Evolutionary conservation across 2,113 vertebrate genomes (phyloP).

Genomic region (Candoia aspera): DNA sequence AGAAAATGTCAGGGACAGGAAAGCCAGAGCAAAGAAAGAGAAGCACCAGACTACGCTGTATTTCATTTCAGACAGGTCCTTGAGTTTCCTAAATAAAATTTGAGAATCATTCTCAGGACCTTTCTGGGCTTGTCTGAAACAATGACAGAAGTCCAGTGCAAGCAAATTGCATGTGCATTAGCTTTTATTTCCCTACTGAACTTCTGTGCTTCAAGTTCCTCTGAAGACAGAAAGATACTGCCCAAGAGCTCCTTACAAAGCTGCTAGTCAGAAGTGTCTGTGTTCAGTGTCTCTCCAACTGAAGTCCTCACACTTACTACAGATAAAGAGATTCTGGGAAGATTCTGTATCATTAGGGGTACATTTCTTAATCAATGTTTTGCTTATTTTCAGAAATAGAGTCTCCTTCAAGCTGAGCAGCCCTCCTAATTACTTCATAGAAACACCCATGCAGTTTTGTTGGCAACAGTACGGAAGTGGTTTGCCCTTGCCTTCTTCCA

Average conservation of each 20-base stretch:
- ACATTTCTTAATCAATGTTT: neutral
- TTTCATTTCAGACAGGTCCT: slow-evolving; percentile 28
- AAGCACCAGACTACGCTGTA: slow-evolving; percentile 22
- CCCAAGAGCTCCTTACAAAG: neutral
- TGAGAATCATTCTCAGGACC: slow-evolving; percentile 12
- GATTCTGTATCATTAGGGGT: neutral
- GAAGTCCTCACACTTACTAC: neutral
- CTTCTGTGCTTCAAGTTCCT: neutral
- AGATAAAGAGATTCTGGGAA: neutral
- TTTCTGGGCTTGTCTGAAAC: slow-evolving; percentile 19
- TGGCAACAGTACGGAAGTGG: neutral
- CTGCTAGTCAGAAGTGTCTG: neutral
- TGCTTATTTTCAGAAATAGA: neutral
- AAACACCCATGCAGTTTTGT: neutral
- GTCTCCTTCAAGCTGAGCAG: neutral
- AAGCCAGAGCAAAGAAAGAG: slow-evolving; percentile 19
- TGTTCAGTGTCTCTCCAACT: neutral
- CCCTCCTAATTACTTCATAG: neutral
- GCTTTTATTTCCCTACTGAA: neutral
- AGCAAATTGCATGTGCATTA: neutral
- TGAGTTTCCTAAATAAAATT: slow-evolving; percentile 29
- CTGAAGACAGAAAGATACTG: neutral
- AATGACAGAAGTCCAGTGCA: neutral
- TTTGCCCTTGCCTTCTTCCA: neutral
- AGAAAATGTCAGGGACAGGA: slow-evolving; percentile 16